Conservation (phyloP, 2,113 vertebrate species). For the Sitta europaea region DNA sequence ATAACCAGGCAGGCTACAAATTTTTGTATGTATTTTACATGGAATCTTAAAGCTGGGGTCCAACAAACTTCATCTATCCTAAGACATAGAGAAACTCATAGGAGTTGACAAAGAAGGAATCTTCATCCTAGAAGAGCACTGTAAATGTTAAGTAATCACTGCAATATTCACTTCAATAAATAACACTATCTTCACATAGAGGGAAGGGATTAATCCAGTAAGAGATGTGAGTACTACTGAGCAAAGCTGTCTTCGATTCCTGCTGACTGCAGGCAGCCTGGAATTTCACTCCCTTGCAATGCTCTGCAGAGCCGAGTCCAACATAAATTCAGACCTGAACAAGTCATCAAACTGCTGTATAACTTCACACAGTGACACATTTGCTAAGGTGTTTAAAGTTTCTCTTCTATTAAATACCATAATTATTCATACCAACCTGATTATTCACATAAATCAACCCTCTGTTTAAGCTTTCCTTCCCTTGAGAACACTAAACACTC, state of each 20-base stretch:
- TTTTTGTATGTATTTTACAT: background rate
- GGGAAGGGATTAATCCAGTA: background rate
- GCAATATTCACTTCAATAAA: background rate
- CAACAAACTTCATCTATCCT: background rate
- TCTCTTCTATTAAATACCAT: background rate
- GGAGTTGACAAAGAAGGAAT: background rate
- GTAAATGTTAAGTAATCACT: background rate
- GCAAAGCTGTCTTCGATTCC: background rate
- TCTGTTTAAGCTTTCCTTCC: background rate
- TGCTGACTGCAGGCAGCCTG: background rate
- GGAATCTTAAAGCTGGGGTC: background rate
- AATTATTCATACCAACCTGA: background rate
- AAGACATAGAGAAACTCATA: background rate
- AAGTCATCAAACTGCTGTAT: background rate
- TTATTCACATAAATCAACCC: background rate
- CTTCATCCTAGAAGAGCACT: background rate
- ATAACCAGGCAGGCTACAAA: background rate
- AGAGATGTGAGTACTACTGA: background rate
- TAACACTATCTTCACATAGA: background rate
- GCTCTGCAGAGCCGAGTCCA: background rate
- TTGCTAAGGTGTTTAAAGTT: slow-evolving; percentile 14
- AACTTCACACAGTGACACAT: background rate
- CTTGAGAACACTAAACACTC: background rate
- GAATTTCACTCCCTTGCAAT: background rate
- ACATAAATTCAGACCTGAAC: background rate